phyloP scores from a whole-genome alignment of 2,888 invertebrate genomes.

The Drosophila flavopinicola region DNA sequence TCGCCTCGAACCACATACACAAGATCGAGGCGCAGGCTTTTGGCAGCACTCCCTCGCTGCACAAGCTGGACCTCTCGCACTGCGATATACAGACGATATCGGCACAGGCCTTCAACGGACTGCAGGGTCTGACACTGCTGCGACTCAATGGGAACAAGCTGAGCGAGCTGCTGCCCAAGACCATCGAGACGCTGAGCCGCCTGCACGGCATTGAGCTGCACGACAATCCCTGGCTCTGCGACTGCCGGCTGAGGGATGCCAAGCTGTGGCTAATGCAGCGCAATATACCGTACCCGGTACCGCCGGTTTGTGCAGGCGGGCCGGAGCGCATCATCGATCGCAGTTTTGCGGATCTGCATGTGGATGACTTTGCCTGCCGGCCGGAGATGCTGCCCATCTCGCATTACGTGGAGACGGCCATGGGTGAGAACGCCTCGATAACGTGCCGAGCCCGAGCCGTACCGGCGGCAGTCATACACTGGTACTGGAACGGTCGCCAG shows the following conservation, averaged over 20 bases:
- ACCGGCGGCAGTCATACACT: constrained; percentile 92
- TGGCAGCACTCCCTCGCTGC: constrained; percentile 89
- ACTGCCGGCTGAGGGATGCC: constrained; percentile 92
- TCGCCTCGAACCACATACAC: constrained; percentile 92
- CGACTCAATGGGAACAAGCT: constrained; percentile 93
- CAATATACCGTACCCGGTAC: constrained; percentile 90
- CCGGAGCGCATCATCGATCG: constrained; percentile 89
- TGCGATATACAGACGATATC: constrained; percentile 92
- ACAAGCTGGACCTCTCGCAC: constrained; percentile 92
- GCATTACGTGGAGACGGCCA: constrained; percentile 90
- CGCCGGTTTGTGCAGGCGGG: constrained; percentile 90
- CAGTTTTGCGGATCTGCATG: constrained; percentile 90
- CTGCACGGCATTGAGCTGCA: constrained; percentile 93
- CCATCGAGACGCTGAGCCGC: constrained; percentile 89
- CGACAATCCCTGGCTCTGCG: constrained; percentile 95
- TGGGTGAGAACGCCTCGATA: constrained; percentile 94
- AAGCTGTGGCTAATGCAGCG: constrained; percentile 92
- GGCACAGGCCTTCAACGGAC: constrained; percentile 90
- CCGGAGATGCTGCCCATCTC: constrained; percentile 91
- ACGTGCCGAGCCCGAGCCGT: constrained; percentile 92
- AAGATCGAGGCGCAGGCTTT: constrained; percentile 91
- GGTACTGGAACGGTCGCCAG: constrained; percentile 94
- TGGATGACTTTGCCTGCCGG: constrained; percentile 94
- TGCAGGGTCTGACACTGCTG: constrained; percentile 90
- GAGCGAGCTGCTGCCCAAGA: constrained; percentile 89